Evolutionary conservation across 2,888 invertebrate species (phyloP).

Genomic region (Drosophila kuntzei): DNA sequence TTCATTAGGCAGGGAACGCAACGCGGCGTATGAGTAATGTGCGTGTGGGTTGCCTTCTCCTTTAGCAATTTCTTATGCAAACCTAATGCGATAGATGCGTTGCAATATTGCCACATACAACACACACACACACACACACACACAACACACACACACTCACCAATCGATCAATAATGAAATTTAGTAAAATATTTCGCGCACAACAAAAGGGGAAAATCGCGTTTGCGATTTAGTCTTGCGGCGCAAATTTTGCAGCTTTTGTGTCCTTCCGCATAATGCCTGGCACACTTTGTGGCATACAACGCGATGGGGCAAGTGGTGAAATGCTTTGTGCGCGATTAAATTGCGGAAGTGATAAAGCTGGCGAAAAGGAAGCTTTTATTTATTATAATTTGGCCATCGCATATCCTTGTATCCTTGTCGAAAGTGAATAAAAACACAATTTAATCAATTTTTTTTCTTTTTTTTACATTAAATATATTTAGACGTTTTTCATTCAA

Average conservation of each 20-base stretch:
- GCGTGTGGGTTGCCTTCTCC: constrained; percentile 10
- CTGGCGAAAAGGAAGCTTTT: constrained; percentile 41
- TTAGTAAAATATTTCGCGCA: constrained; percentile 63
- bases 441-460: constrained; percentile 32
- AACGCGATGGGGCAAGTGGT: constrained; percentile 41
- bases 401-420: constrained; percentile 22
- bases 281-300: constrained; percentile 55
- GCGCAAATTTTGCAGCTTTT: constrained; percentile 43
- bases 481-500: constrained; percentile 78
- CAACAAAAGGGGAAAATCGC: constrained; percentile 41
- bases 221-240: constrained; percentile 51
- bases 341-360: constrained; percentile 70
- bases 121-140: not conserved
- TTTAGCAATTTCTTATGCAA: constrained; percentile 52
- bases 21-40: constrained; percentile 62
- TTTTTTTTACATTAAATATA: constrained; percentile 80
- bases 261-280: constrained; percentile 39
- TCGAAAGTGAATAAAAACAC: constrained; percentile 37
- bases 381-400: constrained; percentile 27
- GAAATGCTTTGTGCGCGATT: constrained; percentile 58
- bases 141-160: not conserved
- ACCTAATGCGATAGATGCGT: constrained; percentile 30
- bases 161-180: constrained; percentile 76
- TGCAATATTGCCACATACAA: constrained; percentile 33
- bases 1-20: constrained; percentile 55